A percentile compares a stretch with the other conserved stretches of the same genome.
phyloP scores from a whole-genome alignment of 2,888 invertebrate genomes.

The Spodoptera exigua region DNA sequence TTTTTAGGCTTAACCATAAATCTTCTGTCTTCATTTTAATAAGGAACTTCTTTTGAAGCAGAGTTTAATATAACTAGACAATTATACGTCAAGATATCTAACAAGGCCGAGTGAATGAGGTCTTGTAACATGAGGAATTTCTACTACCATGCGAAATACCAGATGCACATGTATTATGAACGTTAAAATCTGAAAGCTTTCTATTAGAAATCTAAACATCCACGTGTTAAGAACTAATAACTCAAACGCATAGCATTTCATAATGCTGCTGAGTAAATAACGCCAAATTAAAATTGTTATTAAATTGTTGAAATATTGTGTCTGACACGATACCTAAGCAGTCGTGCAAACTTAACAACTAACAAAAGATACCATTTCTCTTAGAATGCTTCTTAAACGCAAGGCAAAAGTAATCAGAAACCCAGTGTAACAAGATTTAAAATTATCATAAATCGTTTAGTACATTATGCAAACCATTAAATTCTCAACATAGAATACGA shows the following conservation, averaged over 20 bases:
- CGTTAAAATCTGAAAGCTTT: constrained; percentile 14
- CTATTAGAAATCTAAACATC: constrained; percentile 28
- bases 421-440: constrained; percentile 20
- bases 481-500: constrained; percentile 26
- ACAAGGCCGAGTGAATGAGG: constrained; percentile 15
- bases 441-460: constrained; percentile 8
- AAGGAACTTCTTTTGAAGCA: constrained; percentile 9
- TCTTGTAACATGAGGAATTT: constrained; percentile 26
- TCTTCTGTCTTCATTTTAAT: constrained; percentile 9
- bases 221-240: constrained; percentile 15
- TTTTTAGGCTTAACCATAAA: constrained; percentile 24
- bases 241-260: constrained; percentile 31
- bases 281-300: constrained; percentile 12
- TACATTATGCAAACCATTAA: constrained; percentile 32
- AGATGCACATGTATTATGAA: constrained; percentile 15
- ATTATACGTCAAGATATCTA: constrained; percentile 5
- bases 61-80: constrained; percentile 21
- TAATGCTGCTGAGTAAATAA: constrained; percentile 18
- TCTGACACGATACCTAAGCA: constrained; percentile 1
- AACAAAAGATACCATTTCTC: not conserved
- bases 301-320: constrained; percentile 9
- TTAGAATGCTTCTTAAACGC: constrained; percentile 1
- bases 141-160: constrained; percentile 7
- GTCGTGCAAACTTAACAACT: constrained; percentile 3
- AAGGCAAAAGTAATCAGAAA: constrained; percentile 6